A percentile compares a stretch with the other conserved stretches of the same genome.
Conservation (phyloP, 2,888 invertebrate species). For the Bellardia bayeri region DNA sequence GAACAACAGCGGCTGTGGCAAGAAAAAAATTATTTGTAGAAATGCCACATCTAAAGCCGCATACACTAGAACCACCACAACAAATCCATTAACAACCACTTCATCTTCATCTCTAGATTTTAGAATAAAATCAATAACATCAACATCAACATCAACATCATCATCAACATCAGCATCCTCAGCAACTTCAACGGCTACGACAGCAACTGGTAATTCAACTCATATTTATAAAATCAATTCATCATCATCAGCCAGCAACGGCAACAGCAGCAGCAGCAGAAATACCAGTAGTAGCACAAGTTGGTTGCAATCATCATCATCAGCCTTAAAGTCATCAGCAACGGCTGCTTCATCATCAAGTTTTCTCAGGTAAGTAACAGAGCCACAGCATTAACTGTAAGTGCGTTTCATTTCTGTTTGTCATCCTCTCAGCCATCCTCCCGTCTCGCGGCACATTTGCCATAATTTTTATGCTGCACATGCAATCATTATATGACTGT, state of each 20-base stretch:
- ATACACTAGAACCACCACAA: constrained; percentile 68
- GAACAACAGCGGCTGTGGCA: constrained; percentile 53
- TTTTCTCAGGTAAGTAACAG: constrained; percentile 74
- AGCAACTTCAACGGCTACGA: constrained; percentile 32
- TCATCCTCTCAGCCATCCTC: constrained; percentile 20
- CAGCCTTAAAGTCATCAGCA: constrained; percentile 48
- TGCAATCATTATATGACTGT: constrained; percentile 53
- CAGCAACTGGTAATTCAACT: constrained; percentile 60
- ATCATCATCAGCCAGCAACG: constrained; percentile 38
- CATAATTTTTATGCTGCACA: constrained; percentile 33
- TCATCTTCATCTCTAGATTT: constrained; percentile 67
- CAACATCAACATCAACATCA: constrained; percentile 42
- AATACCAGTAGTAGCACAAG: constrained; percentile 64
- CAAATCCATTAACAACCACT: constrained; percentile 71
- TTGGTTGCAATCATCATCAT: constrained; percentile 72
- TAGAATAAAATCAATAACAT: constrained; percentile 71
- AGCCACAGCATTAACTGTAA: constrained; percentile 37
- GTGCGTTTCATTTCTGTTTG: constrained; percentile 20
- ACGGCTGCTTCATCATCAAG: constrained; percentile 55
- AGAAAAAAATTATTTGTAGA: constrained; percentile 42
- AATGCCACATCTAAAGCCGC: constrained; percentile 56
- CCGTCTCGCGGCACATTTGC: constrained; percentile 27
- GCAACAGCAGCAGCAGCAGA: constrained; percentile 12
- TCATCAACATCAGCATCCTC: constrained; percentile 23
- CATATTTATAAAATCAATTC: constrained; percentile 69